Percentiles rank a stretch among this genome's conserved stretches.
Conservation (phyloP, 2,888 invertebrate genomes). For the Macaria notata region DNA sequence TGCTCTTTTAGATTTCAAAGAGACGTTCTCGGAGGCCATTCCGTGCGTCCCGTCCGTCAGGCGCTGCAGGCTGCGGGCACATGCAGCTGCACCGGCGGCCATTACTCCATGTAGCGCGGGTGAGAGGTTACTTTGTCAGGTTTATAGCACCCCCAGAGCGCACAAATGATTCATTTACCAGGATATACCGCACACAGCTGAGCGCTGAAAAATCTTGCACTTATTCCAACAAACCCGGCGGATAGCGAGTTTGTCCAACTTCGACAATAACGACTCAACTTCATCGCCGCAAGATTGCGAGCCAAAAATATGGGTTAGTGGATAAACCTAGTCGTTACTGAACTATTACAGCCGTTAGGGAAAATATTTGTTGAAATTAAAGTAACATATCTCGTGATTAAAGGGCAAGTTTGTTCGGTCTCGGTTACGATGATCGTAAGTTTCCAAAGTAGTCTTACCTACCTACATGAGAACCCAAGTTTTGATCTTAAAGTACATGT, state of each 20-base stretch:
- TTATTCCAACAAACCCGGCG: background rate
- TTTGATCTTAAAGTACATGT: slow-evolving; percentile 22
- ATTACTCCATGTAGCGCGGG: background rate
- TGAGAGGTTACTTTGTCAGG: slow-evolving; percentile 3
- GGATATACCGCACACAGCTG: background rate
- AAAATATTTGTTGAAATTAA: no score
- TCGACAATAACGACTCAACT: slow-evolving; percentile 3
- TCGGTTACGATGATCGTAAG: no score
- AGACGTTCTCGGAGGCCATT: slow-evolving; percentile 19
- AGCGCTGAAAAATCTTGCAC: no score
- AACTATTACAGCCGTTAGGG: no score
- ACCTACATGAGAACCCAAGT: slow-evolving; percentile 13
- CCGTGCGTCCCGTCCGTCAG: no score
- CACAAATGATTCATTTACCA: background rate
- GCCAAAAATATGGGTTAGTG: no score
- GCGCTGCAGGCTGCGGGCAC: no score
- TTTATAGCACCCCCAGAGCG: background rate
- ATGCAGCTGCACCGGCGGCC: no score
- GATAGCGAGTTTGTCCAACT: background rate
- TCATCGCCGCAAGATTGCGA: background rate
- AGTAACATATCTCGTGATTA: no score
- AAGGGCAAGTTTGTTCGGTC: no score
- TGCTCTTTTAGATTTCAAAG: slow-evolving; percentile 39
- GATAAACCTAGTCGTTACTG: no score
- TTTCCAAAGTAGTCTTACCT: background rate